Conservation (phyloP, 2,113 vertebrate genomes). For the Brachyistius frenatus region DNA sequence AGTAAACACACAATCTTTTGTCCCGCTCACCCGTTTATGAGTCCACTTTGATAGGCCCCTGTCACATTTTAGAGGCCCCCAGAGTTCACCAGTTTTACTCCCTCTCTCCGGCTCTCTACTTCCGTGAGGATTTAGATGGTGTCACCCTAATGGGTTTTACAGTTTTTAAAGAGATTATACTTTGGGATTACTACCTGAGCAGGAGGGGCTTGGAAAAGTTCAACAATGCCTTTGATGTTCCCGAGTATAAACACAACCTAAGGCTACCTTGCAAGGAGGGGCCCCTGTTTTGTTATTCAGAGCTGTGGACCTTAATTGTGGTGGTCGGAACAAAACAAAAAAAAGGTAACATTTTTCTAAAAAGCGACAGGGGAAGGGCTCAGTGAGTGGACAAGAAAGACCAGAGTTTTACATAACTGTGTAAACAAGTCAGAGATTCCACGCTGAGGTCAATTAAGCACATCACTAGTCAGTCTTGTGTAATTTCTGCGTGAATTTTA, state of each 20-base stretch:
- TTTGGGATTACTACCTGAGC: conserved; percentile 86
- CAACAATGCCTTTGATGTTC: conserved; percentile 86
- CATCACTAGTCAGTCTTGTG: conserved; percentile 31
- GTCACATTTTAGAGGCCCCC: conserved; percentile 53
- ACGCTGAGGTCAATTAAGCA: conserved; percentile 37
- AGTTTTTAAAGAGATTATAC: conserved; percentile 85
- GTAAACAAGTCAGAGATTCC: conserved; percentile 52
- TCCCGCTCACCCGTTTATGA: conserved; percentile 41
- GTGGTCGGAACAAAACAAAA: conserved; percentile 78
- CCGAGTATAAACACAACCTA: conserved; percentile 82
- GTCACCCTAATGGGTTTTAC: conserved; percentile 86
- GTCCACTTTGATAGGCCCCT: conserved; percentile 56
- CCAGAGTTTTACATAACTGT: conserved; percentile 70
- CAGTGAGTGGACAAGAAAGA: conserved; percentile 55
- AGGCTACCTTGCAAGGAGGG: conserved; percentile 81
- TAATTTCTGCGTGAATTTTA: not conserved
- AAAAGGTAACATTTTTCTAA: conserved; percentile 77
- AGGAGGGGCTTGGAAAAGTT: conserved; percentile 80
- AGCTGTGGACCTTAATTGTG: conserved; percentile 83
- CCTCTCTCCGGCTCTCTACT: conserved; percentile 28
- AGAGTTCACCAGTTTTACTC: conserved; percentile 49
- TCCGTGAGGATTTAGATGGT: conserved; percentile 79
- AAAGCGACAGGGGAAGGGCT: conserved; percentile 65
- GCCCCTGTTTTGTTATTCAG: conserved; percentile 84
- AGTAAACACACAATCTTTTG: conserved; percentile 65